Evolutionary conservation across 2,113 vertebrate genomes (phyloP).

Genomic region (Oncorhynchus nerka): DNA sequence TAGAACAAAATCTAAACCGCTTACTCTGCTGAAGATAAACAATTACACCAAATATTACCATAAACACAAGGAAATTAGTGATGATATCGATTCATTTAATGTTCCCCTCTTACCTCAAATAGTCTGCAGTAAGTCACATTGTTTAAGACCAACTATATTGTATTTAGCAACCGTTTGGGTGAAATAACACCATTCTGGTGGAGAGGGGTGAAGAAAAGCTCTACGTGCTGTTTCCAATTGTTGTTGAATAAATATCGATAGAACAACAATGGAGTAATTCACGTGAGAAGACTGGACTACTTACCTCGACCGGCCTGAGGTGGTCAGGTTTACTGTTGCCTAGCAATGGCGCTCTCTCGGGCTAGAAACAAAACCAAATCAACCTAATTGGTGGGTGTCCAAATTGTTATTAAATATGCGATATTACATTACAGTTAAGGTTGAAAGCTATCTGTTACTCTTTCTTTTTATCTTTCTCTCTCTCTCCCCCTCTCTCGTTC

Average conservation of each 20-base stretch:
- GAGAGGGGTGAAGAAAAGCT: too few species aligned
- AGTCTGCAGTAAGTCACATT: too few species aligned
- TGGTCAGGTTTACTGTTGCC: constrained; percentile 15
- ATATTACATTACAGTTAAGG: not conserved
- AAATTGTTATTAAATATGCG: not conserved
- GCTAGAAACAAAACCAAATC: not conserved
- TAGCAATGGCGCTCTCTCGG: constrained; percentile 1
- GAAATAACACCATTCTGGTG: not conserved
- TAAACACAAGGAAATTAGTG: too few species aligned
- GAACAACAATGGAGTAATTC: not conserved
- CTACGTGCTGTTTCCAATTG: too few species aligned
- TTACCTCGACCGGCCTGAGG: not conserved
- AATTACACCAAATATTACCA: too few species aligned
- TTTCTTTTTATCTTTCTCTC: not conserved
- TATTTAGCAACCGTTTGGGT: not conserved
- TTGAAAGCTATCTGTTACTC: constrained; percentile 8
- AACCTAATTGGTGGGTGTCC: not conserved
- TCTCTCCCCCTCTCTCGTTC: not conserved
- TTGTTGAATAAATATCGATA: not conserved
- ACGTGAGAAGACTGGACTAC: not conserved
- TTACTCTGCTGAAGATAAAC: too few species aligned
- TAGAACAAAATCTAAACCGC: too few species aligned
- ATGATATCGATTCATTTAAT: too few species aligned
- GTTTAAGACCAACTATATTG: not conserved
- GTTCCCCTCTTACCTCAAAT: too few species aligned